phyloP scores from a whole-genome alignment of 1,140 invertebrate species.

The Drosophila neocordata region DNA sequence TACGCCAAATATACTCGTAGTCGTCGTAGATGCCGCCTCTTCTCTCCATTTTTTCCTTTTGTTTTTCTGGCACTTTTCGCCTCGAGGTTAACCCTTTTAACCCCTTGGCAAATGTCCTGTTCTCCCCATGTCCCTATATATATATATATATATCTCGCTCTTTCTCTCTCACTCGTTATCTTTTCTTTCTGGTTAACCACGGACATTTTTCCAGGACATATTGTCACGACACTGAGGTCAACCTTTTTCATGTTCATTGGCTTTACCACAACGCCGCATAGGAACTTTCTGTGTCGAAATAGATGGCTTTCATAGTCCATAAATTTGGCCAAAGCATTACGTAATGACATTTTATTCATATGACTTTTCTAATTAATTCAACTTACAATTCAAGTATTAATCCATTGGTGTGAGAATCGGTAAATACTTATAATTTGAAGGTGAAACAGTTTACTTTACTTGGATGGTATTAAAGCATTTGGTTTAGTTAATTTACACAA shows the following conservation, averaged over 20 bases:
- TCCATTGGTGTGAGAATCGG: background rate
- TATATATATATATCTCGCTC: too few relatives aligned
- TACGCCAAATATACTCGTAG: conserved; percentile 71
- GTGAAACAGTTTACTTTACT: too few relatives aligned
- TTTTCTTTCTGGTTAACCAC: conserved; percentile 68
- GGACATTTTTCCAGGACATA: conserved; percentile 73
- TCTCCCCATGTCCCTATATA: background rate
- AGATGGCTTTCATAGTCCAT: background rate
- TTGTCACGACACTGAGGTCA: conserved; percentile 75
- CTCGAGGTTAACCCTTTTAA: conserved; percentile 73
- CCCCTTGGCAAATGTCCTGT: conserved; percentile 60
- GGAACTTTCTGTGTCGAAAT: conserved; percentile 13
- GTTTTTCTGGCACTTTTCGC: conserved; percentile 47
- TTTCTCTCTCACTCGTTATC: conserved; percentile 3
- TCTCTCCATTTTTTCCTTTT: conserved; percentile 24
- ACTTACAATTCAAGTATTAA: background rate
- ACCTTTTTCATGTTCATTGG: conserved; percentile 78
- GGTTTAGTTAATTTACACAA: too few relatives aligned
- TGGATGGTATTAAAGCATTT: too few relatives aligned
- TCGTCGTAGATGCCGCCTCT: conserved; percentile 27
- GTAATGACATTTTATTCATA: conserved; percentile 13
- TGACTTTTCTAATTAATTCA: conserved; percentile 3
- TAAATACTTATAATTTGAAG: background rate
- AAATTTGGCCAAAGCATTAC: background rate
- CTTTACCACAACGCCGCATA: conserved; percentile 3